Conservation (phyloP, 2,797 vertebrate genomes). For the Fringilla coelebs region DNA sequence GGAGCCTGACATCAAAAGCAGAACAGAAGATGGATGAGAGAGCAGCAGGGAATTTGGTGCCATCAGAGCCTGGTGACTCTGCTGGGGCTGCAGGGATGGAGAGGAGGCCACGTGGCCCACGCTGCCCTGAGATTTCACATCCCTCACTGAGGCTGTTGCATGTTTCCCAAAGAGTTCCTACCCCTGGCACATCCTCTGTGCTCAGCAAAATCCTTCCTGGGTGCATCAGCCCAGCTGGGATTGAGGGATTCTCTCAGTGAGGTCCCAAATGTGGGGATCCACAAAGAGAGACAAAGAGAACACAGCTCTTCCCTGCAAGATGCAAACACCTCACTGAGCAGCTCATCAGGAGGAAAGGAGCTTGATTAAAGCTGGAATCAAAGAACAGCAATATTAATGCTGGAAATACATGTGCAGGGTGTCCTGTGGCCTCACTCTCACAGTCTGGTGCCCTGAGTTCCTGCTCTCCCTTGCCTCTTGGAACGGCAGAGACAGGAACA, state of each 20-base stretch:
- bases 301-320: background rate
- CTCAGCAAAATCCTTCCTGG: background rate
- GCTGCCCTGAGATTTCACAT: background rate
- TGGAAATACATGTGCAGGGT: background rate
- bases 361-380: slow-evolving; percentile 14
- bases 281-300: background rate
- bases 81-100: background rate
- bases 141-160: background rate
- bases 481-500: background rate
- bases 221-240: background rate
- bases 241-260: background rate
- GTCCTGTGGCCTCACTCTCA: background rate
- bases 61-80: background rate
- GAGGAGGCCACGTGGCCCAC: fast-evolving
- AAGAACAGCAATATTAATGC: background rate
- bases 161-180: background rate
- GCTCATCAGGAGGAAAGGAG: slow-evolving; percentile 7
- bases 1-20: background rate
- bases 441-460: background rate
- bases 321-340: background rate
- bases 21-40: background rate
- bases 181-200: background rate
- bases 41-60: background rate
- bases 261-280: background rate
- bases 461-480: background rate